These are phyloP conservation scores for Ferdinandea cuprea DNA, from an alignment of 2,888 invertebrate species.

Conservation along the genomic window DNA sequence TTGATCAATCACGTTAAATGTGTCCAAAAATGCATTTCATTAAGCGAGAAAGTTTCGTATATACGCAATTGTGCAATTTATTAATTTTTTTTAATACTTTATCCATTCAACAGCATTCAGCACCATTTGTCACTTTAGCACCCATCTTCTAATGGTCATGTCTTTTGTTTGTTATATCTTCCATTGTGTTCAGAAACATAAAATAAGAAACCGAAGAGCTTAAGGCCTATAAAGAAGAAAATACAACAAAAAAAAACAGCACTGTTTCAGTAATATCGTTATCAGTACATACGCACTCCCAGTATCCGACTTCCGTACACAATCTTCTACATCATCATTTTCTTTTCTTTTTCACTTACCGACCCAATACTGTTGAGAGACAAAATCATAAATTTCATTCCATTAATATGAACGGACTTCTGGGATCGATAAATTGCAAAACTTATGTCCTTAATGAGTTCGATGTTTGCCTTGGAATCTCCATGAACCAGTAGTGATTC, in stretches of 20 bases:
- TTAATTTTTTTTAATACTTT: no score
- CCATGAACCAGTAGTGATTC: conserved; percentile 46
- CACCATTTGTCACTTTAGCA: conserved; percentile 11
- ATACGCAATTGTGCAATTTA: no score
- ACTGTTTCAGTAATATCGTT: no score
- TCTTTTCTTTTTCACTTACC: background rate
- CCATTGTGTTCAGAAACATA: conserved; percentile 68
- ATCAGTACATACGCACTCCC: no score
- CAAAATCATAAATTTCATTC: conserved; percentile 67
- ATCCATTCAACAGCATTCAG: no score
- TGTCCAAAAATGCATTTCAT: no score
- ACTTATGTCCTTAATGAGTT: conserved; percentile 66
- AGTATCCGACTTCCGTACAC: no score
- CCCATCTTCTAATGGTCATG: conserved; percentile 57
- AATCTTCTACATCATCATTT: no score
- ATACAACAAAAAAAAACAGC: background rate
- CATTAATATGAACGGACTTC: conserved; percentile 65
- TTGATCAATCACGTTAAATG: no score
- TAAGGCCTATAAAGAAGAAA: conserved; percentile 48
- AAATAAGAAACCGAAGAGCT: conserved; percentile 66
- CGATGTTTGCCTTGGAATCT: conserved; percentile 42
- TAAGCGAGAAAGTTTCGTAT: no score
- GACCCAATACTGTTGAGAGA: conserved; percentile 64
- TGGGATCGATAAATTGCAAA: conserved; percentile 70
- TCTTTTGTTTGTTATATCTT: conserved; percentile 54